A percentile compares a stretch with the other conserved stretches of the same genome.
These are phyloP conservation scores for Antheraea mylitta DNA, from an alignment of 1,140 invertebrate genomes.

Conservation along the genomic window DNA sequence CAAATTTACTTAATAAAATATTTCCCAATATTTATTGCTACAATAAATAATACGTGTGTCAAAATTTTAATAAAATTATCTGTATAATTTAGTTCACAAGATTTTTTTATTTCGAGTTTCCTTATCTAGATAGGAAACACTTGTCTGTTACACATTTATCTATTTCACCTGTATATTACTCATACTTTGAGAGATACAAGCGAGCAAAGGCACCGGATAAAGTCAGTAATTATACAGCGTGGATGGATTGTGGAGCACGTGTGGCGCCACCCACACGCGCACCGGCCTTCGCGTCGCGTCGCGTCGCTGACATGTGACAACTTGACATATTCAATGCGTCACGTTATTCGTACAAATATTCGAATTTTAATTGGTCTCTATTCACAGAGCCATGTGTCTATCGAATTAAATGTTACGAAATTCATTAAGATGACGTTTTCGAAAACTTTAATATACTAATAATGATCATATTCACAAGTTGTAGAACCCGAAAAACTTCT, in stretches of 20 bases:
- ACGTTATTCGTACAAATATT: not conserved
- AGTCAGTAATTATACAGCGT: no score
- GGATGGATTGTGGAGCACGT: not conserved
- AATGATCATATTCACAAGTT: not conserved
- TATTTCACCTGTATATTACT: no score
- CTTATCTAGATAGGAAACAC: no score
- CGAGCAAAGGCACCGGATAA: no score
- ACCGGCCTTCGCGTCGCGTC: not conserved
- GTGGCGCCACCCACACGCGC: not conserved
- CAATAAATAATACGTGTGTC: no score
- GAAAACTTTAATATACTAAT: not conserved
- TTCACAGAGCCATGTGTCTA: not conserved
- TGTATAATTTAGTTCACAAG: no score
- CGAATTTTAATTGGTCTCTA: conserved; percentile 1
- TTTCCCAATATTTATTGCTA: no score
- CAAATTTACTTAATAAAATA: no score
- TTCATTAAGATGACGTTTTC: not conserved
- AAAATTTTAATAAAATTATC: no score
- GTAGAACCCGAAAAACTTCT: not conserved
- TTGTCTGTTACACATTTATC: no score
- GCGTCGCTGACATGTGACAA: not conserved
- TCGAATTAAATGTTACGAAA: not conserved
- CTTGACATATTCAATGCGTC: not conserved
- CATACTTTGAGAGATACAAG: no score
- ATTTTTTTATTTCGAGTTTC: no score